Evolutionary conservation across 1,140 invertebrate species (phyloP).

Genomic region (Atta cephalotes): DNA sequence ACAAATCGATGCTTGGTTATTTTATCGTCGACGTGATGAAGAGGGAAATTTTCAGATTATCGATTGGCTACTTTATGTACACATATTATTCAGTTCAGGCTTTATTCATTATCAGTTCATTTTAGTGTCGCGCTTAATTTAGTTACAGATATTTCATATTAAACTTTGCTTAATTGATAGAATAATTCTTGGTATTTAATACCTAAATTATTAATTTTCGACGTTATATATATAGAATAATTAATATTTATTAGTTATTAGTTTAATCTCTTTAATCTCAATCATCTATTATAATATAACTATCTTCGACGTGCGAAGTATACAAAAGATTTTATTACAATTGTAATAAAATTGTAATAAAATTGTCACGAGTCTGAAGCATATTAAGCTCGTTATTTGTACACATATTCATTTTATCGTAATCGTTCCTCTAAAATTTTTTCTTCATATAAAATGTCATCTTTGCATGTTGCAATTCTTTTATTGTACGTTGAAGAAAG

Average conservation of each 20-base stretch:
- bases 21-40: background rate
- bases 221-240: background rate
- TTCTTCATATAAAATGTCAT: background rate
- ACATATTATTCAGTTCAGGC: background rate
- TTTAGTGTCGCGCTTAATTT: background rate
- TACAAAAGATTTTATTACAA: background rate
- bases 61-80: background rate
- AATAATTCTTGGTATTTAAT: background rate
- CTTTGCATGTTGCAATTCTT: background rate
- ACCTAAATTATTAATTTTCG: background rate
- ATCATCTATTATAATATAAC: background rate
- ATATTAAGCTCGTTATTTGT: constrained; percentile 25
- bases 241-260: background rate
- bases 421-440: background rate
- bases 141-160: background rate
- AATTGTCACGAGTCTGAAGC: too few relatives aligned
- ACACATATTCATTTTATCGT: background rate
- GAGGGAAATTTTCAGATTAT: background rate
- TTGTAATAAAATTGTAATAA: too few relatives aligned
- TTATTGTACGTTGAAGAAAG: background rate
- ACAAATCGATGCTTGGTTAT: background rate
- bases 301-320: background rate
- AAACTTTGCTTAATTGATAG: background rate
- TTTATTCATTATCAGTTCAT: background rate
- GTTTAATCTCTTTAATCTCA: background rate